Evolutionary conservation across 1,140 invertebrate species (phyloP).

Genomic region (Pachypeltis micranthus): DNA sequence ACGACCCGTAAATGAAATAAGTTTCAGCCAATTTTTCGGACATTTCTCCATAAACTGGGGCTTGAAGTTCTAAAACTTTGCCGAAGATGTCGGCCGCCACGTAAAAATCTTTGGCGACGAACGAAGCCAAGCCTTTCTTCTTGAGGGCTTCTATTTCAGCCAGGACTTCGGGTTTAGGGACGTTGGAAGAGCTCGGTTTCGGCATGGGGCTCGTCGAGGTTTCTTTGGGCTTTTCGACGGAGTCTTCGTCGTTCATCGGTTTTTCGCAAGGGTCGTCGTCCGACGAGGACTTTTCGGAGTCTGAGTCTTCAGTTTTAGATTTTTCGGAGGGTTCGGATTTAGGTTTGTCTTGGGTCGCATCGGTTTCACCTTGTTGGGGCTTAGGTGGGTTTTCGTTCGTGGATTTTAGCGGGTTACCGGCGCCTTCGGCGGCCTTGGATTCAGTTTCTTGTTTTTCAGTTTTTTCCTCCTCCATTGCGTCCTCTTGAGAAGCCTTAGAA

Average conservation of each 20-base stretch:
- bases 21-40: slow-evolving; percentile 69
- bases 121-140: slow-evolving; percentile 43
- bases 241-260: not conserved
- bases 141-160: slow-evolving; percentile 41
- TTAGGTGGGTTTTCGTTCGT: too few species aligned
- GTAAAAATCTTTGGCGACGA: slow-evolving; percentile 62
- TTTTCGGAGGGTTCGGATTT: not conserved
- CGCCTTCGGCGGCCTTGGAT: too few species aligned
- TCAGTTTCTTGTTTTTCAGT: too few species aligned
- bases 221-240: not conserved
- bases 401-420: too few species aligned
- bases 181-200: not conserved
- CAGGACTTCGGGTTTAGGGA: slow-evolving; percentile 19
- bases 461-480: too few species aligned
- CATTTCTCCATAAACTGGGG: slow-evolving; percentile 57
- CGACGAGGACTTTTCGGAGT: not conserved
- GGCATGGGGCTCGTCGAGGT: not conserved
- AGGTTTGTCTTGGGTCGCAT: not conserved
- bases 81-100: slow-evolving; percentile 60
- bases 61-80: slow-evolving; percentile 58
- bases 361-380: too few species aligned
- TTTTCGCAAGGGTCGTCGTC: not conserved
- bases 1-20: slow-evolving; percentile 66
- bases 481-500: too few species aligned
- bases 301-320: not conserved